Base-by-base conservation (phyloP, 1,140 invertebrate genomes). In the Pemphigus obesinymphae region DNA sequence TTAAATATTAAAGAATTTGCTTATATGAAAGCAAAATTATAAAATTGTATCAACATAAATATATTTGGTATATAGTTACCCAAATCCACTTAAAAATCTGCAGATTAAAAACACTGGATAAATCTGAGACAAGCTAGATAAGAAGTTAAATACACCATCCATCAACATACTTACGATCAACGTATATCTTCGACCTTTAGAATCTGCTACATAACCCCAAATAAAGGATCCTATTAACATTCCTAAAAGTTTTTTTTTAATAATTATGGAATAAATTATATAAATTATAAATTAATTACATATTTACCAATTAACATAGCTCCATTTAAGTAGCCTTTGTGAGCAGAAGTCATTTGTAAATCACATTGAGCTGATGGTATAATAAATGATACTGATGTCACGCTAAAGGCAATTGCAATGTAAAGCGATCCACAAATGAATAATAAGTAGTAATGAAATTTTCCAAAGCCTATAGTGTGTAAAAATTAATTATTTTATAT, bases 321-420 rank as follows among this genome's bases (percentile, higher is more conserved):
- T 85, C 86, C 87, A 87, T 94, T 94, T 82, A 95, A 91, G 93
- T 93, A 95, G 88, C 96, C 93, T 90, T 96, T 97, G 70, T 94
- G 93, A 76, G 92, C 89, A 23, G 95, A 95, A 84, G 92, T 93
- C 85, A 97, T 90, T 61, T 95, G 88, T 85, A 98, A 89, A 88
- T 97, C 96, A 90, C 95, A 96, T 88, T 96, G 92, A 75, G 96
- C 95, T 83, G 95, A 94, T 50, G 96, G 96, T 66, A 98, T 88
- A 85, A 97, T 94, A 90, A 97, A 97, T 76, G 95, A 95, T 92
- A 96, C 95, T 70, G 95, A 96, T 85, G 96, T 95, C 87, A 97
- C 93, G 88, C 97, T 96, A 91, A 97, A 96, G 89, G 97, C 95
- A 89, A 97, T 95, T 86, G 94, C 96, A 63, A 95, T 96, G 88